Percentiles rank a stretch among this genome's conserved stretches.
Evolutionary conservation across 2,113 vertebrate species (phyloP).

Genomic region (Puntigrus tetrazona): DNA sequence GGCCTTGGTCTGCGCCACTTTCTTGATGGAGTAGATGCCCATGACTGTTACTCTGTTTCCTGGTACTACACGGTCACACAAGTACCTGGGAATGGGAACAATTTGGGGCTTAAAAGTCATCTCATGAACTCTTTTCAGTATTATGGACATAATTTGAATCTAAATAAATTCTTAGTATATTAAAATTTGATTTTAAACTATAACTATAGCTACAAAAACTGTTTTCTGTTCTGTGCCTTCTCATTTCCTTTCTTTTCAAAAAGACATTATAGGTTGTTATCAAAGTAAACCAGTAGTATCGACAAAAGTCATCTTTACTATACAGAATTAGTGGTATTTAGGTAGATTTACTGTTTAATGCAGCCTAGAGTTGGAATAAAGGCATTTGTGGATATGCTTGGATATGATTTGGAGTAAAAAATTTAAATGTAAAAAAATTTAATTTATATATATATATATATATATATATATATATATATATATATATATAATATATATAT

Average conservation of each 20-base stretch:
- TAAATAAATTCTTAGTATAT: not conserved
- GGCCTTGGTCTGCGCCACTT: constrained; percentile 77
- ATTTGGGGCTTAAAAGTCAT: not conserved
- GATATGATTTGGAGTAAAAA: too few species aligned
- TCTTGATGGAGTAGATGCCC: constrained; percentile 98
- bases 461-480: too few species aligned
- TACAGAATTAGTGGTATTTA: not conserved
- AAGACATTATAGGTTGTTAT: not conserved
- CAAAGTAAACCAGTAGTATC: not conserved
- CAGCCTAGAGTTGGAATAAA: not conserved
- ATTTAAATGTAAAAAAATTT: too few species aligned
- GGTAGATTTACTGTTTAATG: not conserved
- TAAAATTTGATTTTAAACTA: not conserved
- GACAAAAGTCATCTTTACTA: not conserved
- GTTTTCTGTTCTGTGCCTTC: not conserved
- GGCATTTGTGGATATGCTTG: too few species aligned
- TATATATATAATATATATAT: too few species aligned
- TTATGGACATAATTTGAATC: not conserved
- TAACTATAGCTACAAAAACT: not conserved
- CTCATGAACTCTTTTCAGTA: not conserved
- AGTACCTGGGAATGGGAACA: constrained; percentile 63
- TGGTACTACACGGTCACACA: constrained; percentile 94
- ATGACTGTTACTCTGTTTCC: constrained; percentile 95
- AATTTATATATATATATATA: too few species aligned
- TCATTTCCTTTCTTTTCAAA: too few species aligned